phyloP scores from a whole-genome alignment of 2,797 vertebrate genomes.

The Pseudochirops corinnae region DNA sequence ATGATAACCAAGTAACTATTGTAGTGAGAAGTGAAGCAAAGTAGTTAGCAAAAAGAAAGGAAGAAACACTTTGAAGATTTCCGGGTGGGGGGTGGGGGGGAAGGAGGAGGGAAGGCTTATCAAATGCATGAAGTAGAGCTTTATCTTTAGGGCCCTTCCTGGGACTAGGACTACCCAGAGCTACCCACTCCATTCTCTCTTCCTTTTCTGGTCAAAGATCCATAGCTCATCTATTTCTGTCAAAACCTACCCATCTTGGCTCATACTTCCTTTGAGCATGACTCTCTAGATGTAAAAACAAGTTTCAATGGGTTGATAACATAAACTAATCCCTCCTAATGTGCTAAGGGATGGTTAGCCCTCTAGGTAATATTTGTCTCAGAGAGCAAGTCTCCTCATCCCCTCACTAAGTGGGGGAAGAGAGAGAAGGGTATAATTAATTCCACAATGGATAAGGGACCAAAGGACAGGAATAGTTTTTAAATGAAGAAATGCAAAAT shows the following conservation, averaged over 20 bases:
- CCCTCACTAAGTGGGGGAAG: too few relatives aligned
- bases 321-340: neutral
- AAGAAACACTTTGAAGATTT: neutral
- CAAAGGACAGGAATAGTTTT: neutral
- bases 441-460: neutral
- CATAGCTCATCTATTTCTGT: neutral
- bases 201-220: neutral
- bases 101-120: neutral
- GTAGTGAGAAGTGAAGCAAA: neutral
- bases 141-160: neutral
- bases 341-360: neutral
- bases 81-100: too few relatives aligned
- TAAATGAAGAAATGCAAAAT: neutral
- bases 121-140: neutral
- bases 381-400: neutral
- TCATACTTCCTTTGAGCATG: neutral
- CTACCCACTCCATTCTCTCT: neutral
- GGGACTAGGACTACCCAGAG: neutral
- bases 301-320: neutral
- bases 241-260: neutral
- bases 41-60: neutral
- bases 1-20: neutral
- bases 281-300: neutral
- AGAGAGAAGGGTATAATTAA: neutral
- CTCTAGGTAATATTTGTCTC: neutral